Evolutionary conservation across 37 sponge, comb jelly and placozoan genomes (phyloP).

Genomic region (Axinella damicornis): DNA sequence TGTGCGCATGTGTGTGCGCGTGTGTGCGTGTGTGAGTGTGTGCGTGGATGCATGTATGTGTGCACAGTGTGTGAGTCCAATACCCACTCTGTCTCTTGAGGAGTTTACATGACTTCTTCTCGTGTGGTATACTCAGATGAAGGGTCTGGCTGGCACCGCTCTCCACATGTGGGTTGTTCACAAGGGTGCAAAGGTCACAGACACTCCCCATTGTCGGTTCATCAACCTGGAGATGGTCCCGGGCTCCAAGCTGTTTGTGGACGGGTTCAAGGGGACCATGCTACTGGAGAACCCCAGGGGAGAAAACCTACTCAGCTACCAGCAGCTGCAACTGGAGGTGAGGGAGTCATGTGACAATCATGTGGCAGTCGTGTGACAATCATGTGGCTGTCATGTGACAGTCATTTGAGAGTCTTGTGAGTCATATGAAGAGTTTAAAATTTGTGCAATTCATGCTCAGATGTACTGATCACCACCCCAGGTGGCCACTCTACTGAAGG

Average conservation of each 20-base stretch:
- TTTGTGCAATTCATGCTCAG: too few species aligned
- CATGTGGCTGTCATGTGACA: background rate
- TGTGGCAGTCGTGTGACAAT: background rate
- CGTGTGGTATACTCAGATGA: constrained; percentile 53
- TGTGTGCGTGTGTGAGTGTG: background rate
- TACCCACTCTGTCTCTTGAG: too few species aligned
- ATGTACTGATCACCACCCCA: background rate
- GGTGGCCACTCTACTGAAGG: constrained; percentile 6
- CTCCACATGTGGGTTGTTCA: constrained; percentile 67
- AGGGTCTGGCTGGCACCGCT: constrained; percentile 68
- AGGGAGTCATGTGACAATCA: background rate
- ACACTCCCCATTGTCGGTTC: constrained; percentile 29
- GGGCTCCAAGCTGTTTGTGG: constrained; percentile 38
- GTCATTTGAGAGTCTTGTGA: too few species aligned
- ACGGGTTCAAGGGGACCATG: constrained; percentile 61
- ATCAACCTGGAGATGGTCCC: constrained; percentile 56
- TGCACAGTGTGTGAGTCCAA: too few species aligned
- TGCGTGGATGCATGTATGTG: background rate
- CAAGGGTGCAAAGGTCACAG: background rate
- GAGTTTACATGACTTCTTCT: background rate
- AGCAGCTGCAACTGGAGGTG: constrained; percentile 49
- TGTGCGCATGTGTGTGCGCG: too few species aligned
- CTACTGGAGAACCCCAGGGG: constrained; percentile 88
- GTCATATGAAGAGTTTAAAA: too few species aligned
- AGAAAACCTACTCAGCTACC: constrained; percentile 49